A percentile compares a stretch with the other conserved stretches of the same genome.
These are phyloP conservation scores for Eupelmus urozonus DNA, from an alignment of 2,888 invertebrate genomes.

Conservation along the genomic window DNA sequence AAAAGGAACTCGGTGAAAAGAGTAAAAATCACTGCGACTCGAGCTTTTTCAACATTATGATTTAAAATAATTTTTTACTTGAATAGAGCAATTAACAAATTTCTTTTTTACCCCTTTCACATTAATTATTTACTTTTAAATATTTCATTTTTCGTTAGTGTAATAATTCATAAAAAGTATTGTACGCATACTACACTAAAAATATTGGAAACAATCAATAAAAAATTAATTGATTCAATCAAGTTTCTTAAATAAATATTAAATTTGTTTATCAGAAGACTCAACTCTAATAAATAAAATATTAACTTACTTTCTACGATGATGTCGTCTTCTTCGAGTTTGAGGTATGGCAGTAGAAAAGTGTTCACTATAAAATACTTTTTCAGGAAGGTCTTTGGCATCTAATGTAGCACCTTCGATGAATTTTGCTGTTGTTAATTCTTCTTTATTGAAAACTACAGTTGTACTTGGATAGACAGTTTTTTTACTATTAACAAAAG, in stretches of 20 bases:
- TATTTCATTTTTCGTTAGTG: too few species aligned
- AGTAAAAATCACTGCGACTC: not conserved
- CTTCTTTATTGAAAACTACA: conserved; percentile 12
- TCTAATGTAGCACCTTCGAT: conserved; percentile 12
- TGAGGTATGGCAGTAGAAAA: conserved; percentile 59
- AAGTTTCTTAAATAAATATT: too few species aligned
- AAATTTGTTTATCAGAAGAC: too few species aligned
- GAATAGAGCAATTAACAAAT: not conserved
- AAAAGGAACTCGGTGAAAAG: not conserved
- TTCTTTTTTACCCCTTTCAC: too few species aligned
- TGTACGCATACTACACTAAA: too few species aligned
- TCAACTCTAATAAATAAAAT: too few species aligned
- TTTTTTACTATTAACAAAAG: conserved; percentile 4
- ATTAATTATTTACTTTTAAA: too few species aligned
- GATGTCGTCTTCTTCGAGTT: conserved; percentile 70
- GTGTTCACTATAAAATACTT: conserved; percentile 48
- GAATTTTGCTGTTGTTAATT: conserved; percentile 3
- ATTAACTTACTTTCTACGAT: conserved; percentile 67
- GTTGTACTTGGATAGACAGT: conserved; percentile 17
- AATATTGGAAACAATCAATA: too few species aligned
- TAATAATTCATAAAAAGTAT: too few species aligned
- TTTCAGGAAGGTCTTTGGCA: conserved; percentile 11
- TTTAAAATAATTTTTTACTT: not conserved
- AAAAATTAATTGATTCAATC: too few species aligned
- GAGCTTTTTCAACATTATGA: not conserved